phyloP scores from a whole-genome alignment of 2,888 invertebrate genomes.

The Meghimatium bilineatum region DNA sequence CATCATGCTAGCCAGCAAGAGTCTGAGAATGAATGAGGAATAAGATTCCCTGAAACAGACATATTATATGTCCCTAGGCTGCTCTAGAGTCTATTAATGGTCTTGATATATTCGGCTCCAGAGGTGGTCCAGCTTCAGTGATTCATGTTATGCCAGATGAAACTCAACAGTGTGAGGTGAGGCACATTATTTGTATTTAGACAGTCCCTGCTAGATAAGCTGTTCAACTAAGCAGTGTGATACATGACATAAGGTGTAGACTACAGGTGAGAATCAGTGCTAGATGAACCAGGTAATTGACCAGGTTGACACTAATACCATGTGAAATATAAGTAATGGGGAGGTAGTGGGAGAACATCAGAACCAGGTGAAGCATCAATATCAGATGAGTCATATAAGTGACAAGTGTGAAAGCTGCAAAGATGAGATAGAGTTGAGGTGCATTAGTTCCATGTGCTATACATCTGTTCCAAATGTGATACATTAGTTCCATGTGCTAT shows the following conservation, averaged over 20 bases:
- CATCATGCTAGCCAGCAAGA: too few relatives aligned
- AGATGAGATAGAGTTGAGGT: slow-evolving; percentile 99
- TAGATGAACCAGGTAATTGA: not conserved
- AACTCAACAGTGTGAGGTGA: slow-evolving; percentile 94
- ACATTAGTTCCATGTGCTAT: slow-evolving; percentile 93
- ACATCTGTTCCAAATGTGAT: slow-evolving; percentile 99
- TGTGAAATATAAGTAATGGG: not conserved
- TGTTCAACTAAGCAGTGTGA: slow-evolving; percentile 56
- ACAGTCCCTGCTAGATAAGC: too few relatives aligned
- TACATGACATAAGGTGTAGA: slow-evolving; percentile 99
- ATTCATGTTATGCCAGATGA: slow-evolving; percentile 99
- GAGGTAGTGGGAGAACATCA: not conserved
- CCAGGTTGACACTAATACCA: not conserved
- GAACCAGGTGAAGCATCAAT: not conserved
- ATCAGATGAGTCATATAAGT: not conserved
- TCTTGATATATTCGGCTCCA: slow-evolving; percentile 94
- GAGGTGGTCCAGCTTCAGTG: slow-evolving; percentile 96
- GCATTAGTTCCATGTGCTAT: slow-evolving; percentile 93
- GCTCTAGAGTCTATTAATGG: slow-evolving; percentile 99
- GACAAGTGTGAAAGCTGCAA: not conserved
- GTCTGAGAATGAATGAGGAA: too few relatives aligned
- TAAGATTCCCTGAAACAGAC: too few relatives aligned
- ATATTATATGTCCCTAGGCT: too few relatives aligned
- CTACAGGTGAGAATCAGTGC: slow-evolving; percentile 82
- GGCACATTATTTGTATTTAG: not conserved